Evolutionary conservation across 2,113 vertebrate species (phyloP).

Genomic region (Sphyrna mokarran): DNA sequence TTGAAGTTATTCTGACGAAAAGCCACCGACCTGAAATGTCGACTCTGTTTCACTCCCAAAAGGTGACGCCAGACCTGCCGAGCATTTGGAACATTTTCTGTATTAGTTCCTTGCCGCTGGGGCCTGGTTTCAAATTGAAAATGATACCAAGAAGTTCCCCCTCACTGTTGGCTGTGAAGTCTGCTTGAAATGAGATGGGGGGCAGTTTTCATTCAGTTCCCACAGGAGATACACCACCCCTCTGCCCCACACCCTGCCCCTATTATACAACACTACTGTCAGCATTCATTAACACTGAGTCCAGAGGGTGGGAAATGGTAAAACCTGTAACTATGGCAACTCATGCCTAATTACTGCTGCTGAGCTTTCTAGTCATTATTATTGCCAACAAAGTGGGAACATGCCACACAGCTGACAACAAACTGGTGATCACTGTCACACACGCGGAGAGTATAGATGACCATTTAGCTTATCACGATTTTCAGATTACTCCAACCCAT

Average conservation of each 20-base stretch:
- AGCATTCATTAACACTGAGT: background rate
- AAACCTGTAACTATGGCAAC: conserved; percentile 9
- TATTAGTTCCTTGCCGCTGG: background rate
- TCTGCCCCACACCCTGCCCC: too few species aligned
- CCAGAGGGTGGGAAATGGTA: background rate
- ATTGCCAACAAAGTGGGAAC: background rate
- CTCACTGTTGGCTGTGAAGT: background rate
- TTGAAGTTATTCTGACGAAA: background rate
- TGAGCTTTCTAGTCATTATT: background rate
- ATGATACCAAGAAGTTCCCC: background rate
- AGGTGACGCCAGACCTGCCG: background rate
- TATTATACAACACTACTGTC: background rate
- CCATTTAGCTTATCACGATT: background rate
- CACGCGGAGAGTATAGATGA: background rate
- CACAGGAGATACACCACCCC: background rate
- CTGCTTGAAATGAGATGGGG: background rate
- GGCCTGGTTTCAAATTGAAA: background rate
- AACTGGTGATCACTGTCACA: background rate
- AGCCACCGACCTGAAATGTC: background rate
- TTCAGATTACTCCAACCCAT: background rate
- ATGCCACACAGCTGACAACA: background rate
- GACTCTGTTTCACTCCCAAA: background rate
- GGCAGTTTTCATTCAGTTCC: background rate
- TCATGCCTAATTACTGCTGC: conserved; percentile 10
- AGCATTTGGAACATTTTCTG: background rate